phyloP scores from a whole-genome alignment of 2,797 vertebrate species.

The Sebastes umbrosus region DNA sequence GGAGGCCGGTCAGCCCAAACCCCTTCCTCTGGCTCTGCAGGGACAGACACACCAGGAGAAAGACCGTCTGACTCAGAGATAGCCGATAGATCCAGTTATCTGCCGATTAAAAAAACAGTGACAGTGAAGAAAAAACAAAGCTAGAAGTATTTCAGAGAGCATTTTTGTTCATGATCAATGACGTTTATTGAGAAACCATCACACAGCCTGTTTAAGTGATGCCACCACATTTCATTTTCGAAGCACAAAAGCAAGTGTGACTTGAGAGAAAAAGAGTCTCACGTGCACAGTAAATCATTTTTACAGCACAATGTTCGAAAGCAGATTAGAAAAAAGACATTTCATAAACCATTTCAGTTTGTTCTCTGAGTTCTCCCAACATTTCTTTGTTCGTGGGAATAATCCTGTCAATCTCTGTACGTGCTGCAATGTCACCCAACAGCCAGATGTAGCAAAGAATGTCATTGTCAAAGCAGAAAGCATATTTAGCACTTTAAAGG shows the following conservation, averaged over 20 bases:
- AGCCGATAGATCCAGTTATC: background rate
- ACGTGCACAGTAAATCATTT: background rate
- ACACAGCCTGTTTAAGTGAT: background rate
- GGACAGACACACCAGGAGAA: conserved; percentile 79
- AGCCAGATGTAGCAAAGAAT: background rate
- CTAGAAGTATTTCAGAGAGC: background rate
- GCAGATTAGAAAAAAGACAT: background rate
- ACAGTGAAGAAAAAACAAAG: background rate
- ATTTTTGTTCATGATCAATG: background rate
- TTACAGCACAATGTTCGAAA: background rate
- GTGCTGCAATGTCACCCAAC: background rate
- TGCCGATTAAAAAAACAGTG: background rate
- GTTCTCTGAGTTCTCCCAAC: background rate
- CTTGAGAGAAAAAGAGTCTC: background rate
- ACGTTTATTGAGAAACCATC: background rate
- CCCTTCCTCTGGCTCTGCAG: conserved; percentile 80
- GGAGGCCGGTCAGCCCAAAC: conserved; percentile 61
- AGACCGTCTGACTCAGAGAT: conserved; percentile 75
- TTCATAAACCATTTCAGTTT: background rate
- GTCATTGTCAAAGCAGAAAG: background rate
- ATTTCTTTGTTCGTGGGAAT: background rate
- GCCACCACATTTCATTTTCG: background rate
- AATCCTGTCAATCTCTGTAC: background rate
- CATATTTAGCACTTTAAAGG: background rate
- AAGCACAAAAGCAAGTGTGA: background rate